Percentiles rank a stretch among this genome's conserved stretches.
phyloP scores from a whole-genome alignment of 2,888 invertebrate species.

The Rhyacophila evoluta region DNA sequence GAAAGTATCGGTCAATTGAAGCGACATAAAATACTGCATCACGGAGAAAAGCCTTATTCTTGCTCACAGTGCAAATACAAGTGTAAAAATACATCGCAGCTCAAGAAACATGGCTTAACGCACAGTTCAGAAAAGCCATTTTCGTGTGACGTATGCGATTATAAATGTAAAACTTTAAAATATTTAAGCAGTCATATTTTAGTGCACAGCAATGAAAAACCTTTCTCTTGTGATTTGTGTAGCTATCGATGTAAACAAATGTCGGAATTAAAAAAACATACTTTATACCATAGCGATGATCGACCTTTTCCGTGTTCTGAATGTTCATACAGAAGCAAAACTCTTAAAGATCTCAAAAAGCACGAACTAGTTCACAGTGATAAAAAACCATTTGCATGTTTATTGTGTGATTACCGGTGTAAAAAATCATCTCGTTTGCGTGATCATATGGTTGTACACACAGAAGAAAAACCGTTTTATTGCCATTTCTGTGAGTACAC shows the following conservation, averaged over 20 bases:
- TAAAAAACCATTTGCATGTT: slow-evolving; percentile 47
- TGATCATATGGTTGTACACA: slow-evolving; percentile 44
- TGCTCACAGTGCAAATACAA: not conserved
- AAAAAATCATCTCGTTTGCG: slow-evolving; percentile 44
- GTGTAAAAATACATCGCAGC: slow-evolving; percentile 1
- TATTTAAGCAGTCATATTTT: slow-evolving; percentile 15
- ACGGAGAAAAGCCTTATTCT: not conserved
- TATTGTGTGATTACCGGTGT: slow-evolving; percentile 38
- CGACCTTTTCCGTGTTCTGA: slow-evolving; percentile 17
- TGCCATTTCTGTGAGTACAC: slow-evolving; percentile 47
- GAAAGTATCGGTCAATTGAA: not conserved
- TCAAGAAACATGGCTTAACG: not conserved
- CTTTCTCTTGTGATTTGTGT: slow-evolving; percentile 20
- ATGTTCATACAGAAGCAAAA: slow-evolving; percentile 1
- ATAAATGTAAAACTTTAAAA: slow-evolving; percentile 11
- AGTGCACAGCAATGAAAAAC: not conserved
- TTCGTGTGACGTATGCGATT: slow-evolving; percentile 16
- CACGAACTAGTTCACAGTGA: slow-evolving; percentile 37
- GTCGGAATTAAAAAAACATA: slow-evolving; percentile 1
- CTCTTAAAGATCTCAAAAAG: slow-evolving; percentile 2
- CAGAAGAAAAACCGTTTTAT: slow-evolving; percentile 39
- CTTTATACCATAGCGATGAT: slow-evolving; percentile 36
- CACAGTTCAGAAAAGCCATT: not conserved
- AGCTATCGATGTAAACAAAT: not conserved
- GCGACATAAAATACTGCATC: not conserved